Evolutionary conservation across 1,140 invertebrate species (phyloP).

Genomic region (Holcopasites calliopsidis): DNA sequence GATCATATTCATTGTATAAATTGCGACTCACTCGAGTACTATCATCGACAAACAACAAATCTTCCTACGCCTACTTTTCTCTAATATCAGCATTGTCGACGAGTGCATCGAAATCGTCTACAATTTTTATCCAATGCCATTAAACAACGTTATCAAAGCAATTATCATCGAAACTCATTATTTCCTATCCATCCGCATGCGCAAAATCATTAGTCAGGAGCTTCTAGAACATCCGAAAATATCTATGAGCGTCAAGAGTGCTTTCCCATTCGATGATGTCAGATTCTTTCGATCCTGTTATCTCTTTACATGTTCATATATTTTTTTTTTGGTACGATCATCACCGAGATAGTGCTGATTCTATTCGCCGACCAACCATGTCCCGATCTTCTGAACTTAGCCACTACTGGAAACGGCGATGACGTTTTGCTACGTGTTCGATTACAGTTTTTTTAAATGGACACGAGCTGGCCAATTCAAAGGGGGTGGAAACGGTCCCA

Average conservation of each 20-base stretch:
- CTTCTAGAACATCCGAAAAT: not conserved
- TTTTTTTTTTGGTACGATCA: not conserved
- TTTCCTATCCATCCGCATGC: not conserved
- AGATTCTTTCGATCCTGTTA: not conserved
- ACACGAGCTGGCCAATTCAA: not conserved
- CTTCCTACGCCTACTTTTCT: too few species aligned
- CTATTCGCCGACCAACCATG: too few species aligned
- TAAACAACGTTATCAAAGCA: not conserved
- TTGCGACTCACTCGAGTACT: too few species aligned
- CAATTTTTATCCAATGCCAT: too few species aligned
- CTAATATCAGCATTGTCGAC: too few species aligned
- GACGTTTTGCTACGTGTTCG: not conserved
- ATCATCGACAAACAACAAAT: too few species aligned
- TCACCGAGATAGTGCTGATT: not conserved
- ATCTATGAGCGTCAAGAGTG: not conserved
- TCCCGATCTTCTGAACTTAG: too few species aligned
- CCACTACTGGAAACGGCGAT: not conserved
- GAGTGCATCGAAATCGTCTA: too few species aligned
- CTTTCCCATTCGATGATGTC: not conserved
- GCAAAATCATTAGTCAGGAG: not conserved
- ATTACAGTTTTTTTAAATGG: not conserved
- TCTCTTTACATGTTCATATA: not conserved
- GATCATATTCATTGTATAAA: too few species aligned
- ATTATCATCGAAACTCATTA: not conserved
- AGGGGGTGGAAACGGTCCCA: slow-evolving; percentile 25